These are phyloP conservation scores for Choloepus hoffmanni DNA, from an alignment of 2,113 vertebrate species.

Conservation along the genomic window DNA sequence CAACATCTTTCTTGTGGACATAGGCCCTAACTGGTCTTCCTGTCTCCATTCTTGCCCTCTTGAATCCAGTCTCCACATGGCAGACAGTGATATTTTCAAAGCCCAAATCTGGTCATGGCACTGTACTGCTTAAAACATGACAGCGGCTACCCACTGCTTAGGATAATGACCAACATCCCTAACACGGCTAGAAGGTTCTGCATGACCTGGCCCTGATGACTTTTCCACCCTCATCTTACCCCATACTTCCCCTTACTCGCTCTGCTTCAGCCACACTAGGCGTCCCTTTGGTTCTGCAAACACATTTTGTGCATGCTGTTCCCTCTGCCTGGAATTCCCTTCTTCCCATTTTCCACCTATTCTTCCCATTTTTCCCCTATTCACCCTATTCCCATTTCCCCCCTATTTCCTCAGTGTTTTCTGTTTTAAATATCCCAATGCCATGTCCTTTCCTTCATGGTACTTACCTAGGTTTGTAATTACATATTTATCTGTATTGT, in stretches of 20 bases:
- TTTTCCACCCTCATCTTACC: background rate
- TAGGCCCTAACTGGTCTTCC: background rate
- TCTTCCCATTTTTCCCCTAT: background rate
- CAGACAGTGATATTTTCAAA: slow-evolving; percentile 33
- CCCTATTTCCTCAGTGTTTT: background rate
- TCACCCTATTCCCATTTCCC: background rate
- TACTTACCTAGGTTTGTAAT: background rate
- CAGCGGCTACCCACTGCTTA: background rate
- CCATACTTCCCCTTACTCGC: background rate
- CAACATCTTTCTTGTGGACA: background rate
- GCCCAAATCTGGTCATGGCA: background rate
- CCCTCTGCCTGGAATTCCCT: background rate
- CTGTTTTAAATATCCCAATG: slow-evolving; percentile 9
- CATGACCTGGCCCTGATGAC: background rate
- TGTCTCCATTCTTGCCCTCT: background rate
- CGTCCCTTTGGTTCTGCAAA: background rate
- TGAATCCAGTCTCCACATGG: background rate
- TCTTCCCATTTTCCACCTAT: background rate
- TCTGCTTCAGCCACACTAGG: background rate
- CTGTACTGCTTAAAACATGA: background rate
- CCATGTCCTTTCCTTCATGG: slow-evolving; percentile 7
- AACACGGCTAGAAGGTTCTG: background rate
- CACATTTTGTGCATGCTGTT: background rate
- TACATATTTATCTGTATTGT: background rate
- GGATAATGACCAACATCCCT: background rate